Evolutionary conservation across 2,888 invertebrate genomes (phyloP).

Genomic region (Stenchaetothrips biformis): DNA sequence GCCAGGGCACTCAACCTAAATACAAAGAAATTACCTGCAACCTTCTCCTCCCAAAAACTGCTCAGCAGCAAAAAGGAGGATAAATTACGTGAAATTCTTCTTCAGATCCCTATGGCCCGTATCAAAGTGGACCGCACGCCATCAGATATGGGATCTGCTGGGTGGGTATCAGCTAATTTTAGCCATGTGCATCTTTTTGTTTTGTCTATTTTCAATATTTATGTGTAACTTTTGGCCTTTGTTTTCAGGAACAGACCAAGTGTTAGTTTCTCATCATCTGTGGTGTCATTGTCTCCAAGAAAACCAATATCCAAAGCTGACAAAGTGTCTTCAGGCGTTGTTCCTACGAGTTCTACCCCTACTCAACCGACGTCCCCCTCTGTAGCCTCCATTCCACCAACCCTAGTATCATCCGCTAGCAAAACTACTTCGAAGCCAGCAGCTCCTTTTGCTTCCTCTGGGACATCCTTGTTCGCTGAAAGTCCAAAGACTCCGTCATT

Average conservation of each 20-base stretch:
- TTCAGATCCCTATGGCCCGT: neutral
- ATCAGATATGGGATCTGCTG: neutral
- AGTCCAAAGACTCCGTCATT: slow-evolving; percentile 6
- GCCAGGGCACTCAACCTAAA: neutral
- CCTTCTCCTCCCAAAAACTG: neutral
- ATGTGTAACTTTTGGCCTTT: neutral
- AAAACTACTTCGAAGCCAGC: slow-evolving; percentile 2
- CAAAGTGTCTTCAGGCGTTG: neutral
- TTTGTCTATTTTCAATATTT: neutral
- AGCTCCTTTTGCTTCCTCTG: slow-evolving; percentile 26
- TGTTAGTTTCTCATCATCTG: neutral
- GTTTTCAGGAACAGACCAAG: slow-evolving; percentile 10
- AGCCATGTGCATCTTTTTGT: neutral
- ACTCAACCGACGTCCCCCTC: neutral
- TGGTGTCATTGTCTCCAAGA: neutral
- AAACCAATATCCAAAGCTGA: neutral
- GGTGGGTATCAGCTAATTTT: neutral
- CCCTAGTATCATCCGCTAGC: slow-evolving; percentile 26
- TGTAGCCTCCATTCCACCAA: slow-evolving; percentile 18
- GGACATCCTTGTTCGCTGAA: slow-evolving; percentile 7
- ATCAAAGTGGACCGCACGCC: neutral
- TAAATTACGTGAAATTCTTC: slow-evolving; percentile 27
- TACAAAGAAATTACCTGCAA: neutral
- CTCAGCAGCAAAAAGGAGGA: slow-evolving; percentile 30
- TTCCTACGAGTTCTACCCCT: neutral